phyloP scores from a whole-genome alignment of 2,888 invertebrate species.

The Melipona bicolor region DNA sequence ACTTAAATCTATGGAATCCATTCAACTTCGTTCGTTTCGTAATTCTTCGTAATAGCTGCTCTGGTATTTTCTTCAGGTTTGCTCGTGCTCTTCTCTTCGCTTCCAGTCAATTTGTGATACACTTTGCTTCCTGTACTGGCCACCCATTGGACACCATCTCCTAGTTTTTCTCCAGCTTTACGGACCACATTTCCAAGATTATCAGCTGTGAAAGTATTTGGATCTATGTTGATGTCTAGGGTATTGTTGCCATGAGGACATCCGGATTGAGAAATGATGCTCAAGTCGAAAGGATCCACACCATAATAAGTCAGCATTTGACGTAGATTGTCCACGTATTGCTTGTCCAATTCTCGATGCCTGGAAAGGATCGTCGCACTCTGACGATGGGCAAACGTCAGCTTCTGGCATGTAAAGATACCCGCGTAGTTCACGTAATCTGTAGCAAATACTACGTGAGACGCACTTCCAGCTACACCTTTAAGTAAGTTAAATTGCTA shows the following conservation, averaged over 20 bases:
- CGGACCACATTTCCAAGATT: slow-evolving; percentile 90
- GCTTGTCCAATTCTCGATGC: slow-evolving; percentile 89
- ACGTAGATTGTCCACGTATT: slow-evolving; percentile 90
- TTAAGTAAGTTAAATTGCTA: not conserved
- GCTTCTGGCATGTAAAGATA: slow-evolving; percentile 91
- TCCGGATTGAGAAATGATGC: slow-evolving; percentile 89
- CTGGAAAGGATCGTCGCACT: slow-evolving; percentile 93
- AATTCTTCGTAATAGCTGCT: slow-evolving; percentile 38
- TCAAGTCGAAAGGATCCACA: slow-evolving; percentile 91
- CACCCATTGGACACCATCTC: slow-evolving; percentile 90
- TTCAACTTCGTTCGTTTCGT: slow-evolving; percentile 82
- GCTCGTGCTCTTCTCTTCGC: slow-evolving; percentile 70
- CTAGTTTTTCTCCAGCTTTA: slow-evolving; percentile 90
- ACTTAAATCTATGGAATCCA: slow-evolving; percentile 79
- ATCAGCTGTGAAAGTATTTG: slow-evolving; percentile 90
- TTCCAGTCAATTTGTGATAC: slow-evolving; percentile 87
- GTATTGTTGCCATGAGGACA: slow-evolving; percentile 88
- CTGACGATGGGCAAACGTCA: slow-evolving; percentile 90
- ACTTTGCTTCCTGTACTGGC: slow-evolving; percentile 89
- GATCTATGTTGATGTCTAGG: slow-evolving; percentile 89
- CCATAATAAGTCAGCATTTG: slow-evolving; percentile 87
- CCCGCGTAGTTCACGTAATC: slow-evolving; percentile 91
- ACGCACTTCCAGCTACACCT: slow-evolving; percentile 91
- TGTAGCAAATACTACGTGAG: slow-evolving; percentile 90
- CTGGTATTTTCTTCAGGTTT: slow-evolving; percentile 42